phyloP scores from a whole-genome alignment of 2,113 vertebrate species.

The Tupaia chinensis region DNA sequence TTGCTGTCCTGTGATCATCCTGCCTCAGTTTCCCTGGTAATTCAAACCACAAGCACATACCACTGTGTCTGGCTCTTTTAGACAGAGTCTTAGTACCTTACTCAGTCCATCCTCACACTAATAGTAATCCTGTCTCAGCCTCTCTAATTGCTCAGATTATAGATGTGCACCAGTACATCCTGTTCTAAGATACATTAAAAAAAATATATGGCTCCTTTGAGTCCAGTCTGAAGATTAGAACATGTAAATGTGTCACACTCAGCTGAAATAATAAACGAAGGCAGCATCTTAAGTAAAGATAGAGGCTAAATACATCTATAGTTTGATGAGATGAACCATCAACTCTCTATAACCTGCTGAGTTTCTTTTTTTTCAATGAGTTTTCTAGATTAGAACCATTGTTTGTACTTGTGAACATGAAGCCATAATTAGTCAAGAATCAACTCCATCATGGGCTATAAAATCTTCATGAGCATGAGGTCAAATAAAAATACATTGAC shows the following conservation, averaged over 20 bases:
- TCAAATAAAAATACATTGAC: background rate
- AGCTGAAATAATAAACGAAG: constrained; percentile 26
- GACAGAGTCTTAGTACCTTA: too few relatives aligned
- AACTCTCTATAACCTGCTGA: background rate
- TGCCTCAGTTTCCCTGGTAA: too few relatives aligned
- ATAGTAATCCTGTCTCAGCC: too few relatives aligned
- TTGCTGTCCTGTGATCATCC: too few relatives aligned
- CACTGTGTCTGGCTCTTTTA: too few relatives aligned
- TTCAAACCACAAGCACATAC: too few relatives aligned
- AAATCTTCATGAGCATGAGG: background rate
- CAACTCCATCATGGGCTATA: background rate
- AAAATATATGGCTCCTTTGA: background rate
- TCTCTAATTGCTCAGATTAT: too few relatives aligned
- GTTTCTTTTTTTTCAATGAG: background rate
- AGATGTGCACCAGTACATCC: too few relatives aligned
- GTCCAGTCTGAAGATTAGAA: background rate
- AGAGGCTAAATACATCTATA: background rate
- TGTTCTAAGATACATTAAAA: too few relatives aligned
- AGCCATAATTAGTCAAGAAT: background rate
- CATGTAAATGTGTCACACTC: background rate
- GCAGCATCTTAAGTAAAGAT: background rate
- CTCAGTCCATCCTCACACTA: too few relatives aligned
- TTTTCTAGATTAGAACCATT: background rate
- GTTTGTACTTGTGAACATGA: background rate
- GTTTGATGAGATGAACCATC: background rate